Conservation (phyloP, 2,113 vertebrate species). For the Dolichotis patagonum region DNA sequence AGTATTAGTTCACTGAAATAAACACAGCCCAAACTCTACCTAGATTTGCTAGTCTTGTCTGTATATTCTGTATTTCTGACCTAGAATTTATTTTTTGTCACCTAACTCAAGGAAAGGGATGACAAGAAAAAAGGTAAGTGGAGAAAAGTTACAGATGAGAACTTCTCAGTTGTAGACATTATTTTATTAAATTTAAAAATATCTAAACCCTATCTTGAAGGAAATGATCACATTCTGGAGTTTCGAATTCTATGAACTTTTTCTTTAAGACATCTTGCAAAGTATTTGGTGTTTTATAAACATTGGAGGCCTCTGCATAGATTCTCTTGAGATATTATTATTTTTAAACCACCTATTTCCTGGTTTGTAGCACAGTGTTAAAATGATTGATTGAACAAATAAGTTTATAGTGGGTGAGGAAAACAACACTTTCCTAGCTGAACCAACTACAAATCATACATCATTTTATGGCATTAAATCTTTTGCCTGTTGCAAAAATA, state of each 20-base stretch:
- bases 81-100: not conserved
- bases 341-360: slow-evolving; percentile 61
- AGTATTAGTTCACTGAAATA: not conserved
- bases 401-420: slow-evolving; percentile 42
- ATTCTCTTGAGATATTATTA: slow-evolving; percentile 44
- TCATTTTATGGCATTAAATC: slow-evolving; percentile 53
- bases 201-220: not conserved
- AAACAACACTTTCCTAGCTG: not conserved
- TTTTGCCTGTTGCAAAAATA: slow-evolving; percentile 35
- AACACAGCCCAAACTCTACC: not conserved
- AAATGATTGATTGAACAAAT: slow-evolving; percentile 69
- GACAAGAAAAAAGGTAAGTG: not conserved
- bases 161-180: not conserved
- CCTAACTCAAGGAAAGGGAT: not conserved
- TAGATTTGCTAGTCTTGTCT: not conserved
- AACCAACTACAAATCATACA: slow-evolving; percentile 48
- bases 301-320: not conserved
- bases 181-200: not conserved
- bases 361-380: slow-evolving; percentile 43
- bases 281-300: not conserved
- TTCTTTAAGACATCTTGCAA: not conserved
- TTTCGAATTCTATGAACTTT: slow-evolving; percentile 20
- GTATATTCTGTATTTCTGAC: not conserved
- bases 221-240: not conserved
- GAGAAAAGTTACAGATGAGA: not conserved